Evolutionary conservation across 1,140 invertebrate genomes (phyloP), one percentile per base, ranked within the genome.

Genomic region (Hormaphis cornu): DNA sequence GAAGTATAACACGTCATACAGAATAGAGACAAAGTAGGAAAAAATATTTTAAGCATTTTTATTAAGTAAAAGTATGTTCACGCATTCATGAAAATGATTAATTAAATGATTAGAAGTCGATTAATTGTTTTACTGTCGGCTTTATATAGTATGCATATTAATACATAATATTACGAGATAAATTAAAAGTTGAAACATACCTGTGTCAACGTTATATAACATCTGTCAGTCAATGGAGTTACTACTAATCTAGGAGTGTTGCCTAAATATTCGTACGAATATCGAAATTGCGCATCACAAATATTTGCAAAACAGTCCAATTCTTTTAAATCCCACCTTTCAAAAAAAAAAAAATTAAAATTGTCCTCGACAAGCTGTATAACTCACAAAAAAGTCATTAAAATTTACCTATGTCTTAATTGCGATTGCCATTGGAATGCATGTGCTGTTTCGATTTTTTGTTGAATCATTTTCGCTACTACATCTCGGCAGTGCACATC

Each of bases 391-490:
- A 10, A 33, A 53, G 1, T 10, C n/a, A 10, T 2, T 14, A 53
- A 1, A 18, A 9, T 24, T n/a, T 72, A 91, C 75, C 89, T 82
- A 78, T 95, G 93, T 70, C 93, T 81, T 18, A 96, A 78, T 76
- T 95, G 93, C 63, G 89, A 91, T 75, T 95, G 89, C 93, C 93
- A 96, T 73, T 90, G 87, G 76, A 96, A 96, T 6, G 89, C 89
- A 37, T 86, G 84, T 1, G 86, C 83, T 70, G 82, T 85, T 75
- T 95, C 92, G 1, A 94, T 87, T 78, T 91, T 93, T 48, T 85
- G 82, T 0, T 80, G 70, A 69, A 96, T 92, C 74, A 96, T 83
- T 76, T 90, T 93, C 0, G 84, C 83, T 0, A 95, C 89, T 14
- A 95, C 91, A 77, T 96, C 93, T 75, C 93, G 81, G 14, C 89